Base-by-base conservation (phyloP, 2,797 vertebrate genomes). In the Spinus olivaceus region DNA sequence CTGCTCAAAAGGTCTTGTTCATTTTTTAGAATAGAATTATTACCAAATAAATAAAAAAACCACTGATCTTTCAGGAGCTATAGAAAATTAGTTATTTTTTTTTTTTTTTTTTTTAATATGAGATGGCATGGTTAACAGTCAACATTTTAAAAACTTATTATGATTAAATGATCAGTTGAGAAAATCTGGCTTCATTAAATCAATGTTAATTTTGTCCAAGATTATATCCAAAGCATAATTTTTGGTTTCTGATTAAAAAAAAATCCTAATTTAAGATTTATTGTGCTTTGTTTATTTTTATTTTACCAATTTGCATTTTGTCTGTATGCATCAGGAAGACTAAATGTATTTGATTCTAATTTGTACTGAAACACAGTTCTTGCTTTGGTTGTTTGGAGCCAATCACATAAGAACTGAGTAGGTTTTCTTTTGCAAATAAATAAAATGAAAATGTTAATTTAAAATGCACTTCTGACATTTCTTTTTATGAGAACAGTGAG, bases 51-150 rank as follows among this genome's bases (percentile, higher is more conserved):
- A 70, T 70, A 2, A 66, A 87, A 33, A 73, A 70, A 80, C 4
- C 4, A 23, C 4, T 41, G 19, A 5, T 77, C 20, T 86, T 92
- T 6, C 1, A 20, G 47, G 20, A 76, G 19, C 19, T 59, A 14
- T 20, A 37, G 25, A 80, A 88, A 87, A 50, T 25, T 44, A 53
- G 0, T 11, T 37, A 3, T 1, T 2, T 5, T 28, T 37, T 37
- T 10, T 1, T 2, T 5, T 28, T 37, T 28, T 22, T 27, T 2
- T 2, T 37, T 12, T 5, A 9, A 63, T 66, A 33, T 16, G 39
- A 76, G 8, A 23, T 71, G 30, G 27, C 11, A 33, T 33, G 10
- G 27, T 12, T 25, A 79, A 33, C 0, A 0, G 21, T 54, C 10
- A 76, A 33, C 0, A 1, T 49, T 77, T 66, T 2, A 59, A 89